A percentile compares a stretch with the other conserved stretches of the same genome.
Evolutionary conservation across 92 coral and sea anemone genomes (phyloP).

Genomic region (Zoanthus sansibaricus): DNA sequence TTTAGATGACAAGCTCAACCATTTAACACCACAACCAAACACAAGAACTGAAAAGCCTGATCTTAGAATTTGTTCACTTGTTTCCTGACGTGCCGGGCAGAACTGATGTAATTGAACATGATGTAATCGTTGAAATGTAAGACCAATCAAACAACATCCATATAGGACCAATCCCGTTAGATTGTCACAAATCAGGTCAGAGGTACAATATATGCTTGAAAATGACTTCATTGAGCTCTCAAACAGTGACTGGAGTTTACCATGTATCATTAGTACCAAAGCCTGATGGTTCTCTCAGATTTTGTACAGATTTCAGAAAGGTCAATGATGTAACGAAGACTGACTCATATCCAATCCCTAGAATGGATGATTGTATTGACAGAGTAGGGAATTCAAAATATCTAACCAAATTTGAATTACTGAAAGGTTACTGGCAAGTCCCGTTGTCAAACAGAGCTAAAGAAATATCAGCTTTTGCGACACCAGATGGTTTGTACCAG

Average conservation of each 20-base stretch:
- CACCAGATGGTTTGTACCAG: slow-evolving; percentile 36
- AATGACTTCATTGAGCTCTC: slow-evolving; percentile 63
- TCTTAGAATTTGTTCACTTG: slow-evolving; percentile 26
- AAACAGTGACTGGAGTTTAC: slow-evolving; percentile 61
- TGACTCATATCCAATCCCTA: slow-evolving; percentile 7
- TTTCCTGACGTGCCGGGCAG: slow-evolving; percentile 49
- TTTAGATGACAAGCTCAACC: not conserved
- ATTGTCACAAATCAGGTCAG: too few species aligned
- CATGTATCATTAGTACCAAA: slow-evolving; percentile 61
- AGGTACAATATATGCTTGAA: slow-evolving; percentile 44
- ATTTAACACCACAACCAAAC: slow-evolving; percentile 31
- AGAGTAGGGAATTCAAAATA: too few species aligned
- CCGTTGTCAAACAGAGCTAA: slow-evolving; percentile 69
- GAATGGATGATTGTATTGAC: slow-evolving; percentile 50
- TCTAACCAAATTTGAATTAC: slow-evolving; percentile 64
- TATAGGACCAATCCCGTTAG: too few species aligned
- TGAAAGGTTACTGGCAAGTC: slow-evolving; percentile 73
- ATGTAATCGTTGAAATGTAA: slow-evolving; percentile 52
- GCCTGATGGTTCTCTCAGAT: slow-evolving; percentile 29
- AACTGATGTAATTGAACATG: slow-evolving; percentile 52
- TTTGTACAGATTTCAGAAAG: slow-evolving; percentile 42
- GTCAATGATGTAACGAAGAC: slow-evolving; percentile 7
- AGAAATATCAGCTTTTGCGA: slow-evolving; percentile 58
- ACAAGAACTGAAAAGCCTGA: slow-evolving; percentile 44
- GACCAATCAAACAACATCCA: slow-evolving; percentile 54